Conservation (phyloP, 2,113 vertebrate genomes). For the Mus spicilegus region DNA sequence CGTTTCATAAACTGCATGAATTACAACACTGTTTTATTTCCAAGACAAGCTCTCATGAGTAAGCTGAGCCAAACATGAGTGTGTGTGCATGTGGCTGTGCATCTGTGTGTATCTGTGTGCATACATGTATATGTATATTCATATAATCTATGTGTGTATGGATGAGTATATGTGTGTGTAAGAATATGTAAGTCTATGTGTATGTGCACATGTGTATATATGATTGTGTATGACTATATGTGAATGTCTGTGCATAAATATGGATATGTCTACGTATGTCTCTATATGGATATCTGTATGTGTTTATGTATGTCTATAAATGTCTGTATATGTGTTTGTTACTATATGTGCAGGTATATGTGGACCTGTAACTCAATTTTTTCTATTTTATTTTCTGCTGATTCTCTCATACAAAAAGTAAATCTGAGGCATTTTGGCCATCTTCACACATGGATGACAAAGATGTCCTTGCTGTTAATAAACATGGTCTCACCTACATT, state of each 20-base stretch:
- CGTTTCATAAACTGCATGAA: conserved; percentile 58
- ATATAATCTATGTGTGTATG: not conserved
- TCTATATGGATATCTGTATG: not conserved
- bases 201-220: not conserved
- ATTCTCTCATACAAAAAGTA: conserved; percentile 40
- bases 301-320: not conserved
- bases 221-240: not conserved
- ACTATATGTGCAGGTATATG: not conserved
- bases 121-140: not conserved
- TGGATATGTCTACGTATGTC: not conserved
- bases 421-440: not conserved
- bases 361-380: not conserved
- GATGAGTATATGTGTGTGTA: not conserved
- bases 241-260: not conserved
- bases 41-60: conserved; percentile 61
- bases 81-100: not conserved
- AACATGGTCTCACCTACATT: not conserved
- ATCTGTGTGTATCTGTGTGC: not conserved
- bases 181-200: not conserved
- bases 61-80: not conserved
- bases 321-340: not conserved
- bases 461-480: not conserved
- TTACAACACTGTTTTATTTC: conserved; percentile 54
- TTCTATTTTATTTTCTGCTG: not conserved
- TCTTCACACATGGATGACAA: not conserved